These are phyloP conservation scores for Steatornis caripensis DNA, from an alignment of 2,113 vertebrate species.

Conservation along the genomic window DNA sequence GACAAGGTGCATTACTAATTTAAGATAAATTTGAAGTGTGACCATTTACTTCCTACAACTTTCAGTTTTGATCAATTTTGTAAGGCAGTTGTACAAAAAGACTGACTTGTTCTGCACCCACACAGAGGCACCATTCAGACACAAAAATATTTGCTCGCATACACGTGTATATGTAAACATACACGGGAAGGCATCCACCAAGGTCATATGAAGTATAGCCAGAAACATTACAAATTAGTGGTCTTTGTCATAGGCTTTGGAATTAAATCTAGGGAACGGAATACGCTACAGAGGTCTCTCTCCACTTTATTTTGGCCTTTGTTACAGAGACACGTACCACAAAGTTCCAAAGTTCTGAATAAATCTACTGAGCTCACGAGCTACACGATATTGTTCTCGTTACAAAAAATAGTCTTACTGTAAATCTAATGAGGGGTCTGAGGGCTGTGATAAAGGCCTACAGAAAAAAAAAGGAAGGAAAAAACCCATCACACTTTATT, in stretches of 20 bases:
- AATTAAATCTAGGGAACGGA: neutral
- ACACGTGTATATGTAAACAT: accelerated
- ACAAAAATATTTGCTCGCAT: neutral
- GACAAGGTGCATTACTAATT: neutral
- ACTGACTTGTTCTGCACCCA: neutral
- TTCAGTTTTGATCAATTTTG: neutral
- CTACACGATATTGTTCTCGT: neutral
- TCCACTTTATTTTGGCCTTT: neutral
- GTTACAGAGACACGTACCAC: neutral
- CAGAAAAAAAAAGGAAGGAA: neutral
- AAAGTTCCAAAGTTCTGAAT: neutral
- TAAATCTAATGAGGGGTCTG: neutral
- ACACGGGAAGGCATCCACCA: neutral
- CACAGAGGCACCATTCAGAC: neutral
- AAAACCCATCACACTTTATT: neutral
- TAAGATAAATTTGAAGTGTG: neutral
- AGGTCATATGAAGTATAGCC: neutral
- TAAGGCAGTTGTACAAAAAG: neutral
- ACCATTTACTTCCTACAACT: neutral
- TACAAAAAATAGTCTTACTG: neutral
- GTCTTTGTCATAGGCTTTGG: neutral
- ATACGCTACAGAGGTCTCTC: neutral
- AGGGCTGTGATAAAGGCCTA: neutral
- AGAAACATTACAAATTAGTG: neutral
- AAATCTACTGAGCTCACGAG: neutral